Evolutionary conservation across 1,140 invertebrate genomes (phyloP).

Genomic region (Hyphantria cunea): DNA sequence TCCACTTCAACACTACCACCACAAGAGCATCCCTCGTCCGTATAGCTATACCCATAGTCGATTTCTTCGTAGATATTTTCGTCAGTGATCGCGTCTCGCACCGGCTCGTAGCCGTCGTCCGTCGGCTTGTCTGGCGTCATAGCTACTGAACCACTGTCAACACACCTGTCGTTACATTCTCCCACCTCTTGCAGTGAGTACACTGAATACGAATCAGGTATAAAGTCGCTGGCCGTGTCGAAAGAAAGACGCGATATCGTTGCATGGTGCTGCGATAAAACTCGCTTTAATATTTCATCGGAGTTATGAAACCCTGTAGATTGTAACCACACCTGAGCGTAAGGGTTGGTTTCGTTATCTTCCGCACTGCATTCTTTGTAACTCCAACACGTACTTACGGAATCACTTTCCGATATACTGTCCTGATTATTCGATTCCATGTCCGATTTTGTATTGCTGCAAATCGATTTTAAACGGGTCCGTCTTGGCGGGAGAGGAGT

Average conservation of each 20-base stretch:
- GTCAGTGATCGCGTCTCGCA: conserved; percentile 67
- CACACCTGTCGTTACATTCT: conserved; percentile 57
- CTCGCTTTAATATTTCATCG: conserved; percentile 61
- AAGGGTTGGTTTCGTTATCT: conserved; percentile 45
- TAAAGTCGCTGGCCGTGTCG: conserved; percentile 65
- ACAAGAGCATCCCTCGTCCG: conserved; percentile 71
- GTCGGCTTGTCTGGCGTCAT: conserved; percentile 67
- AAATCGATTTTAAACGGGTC: conserved; percentile 42
- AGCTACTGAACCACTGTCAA: conserved; percentile 55
- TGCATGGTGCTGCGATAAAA: conserved; percentile 62
- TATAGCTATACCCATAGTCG: conserved; percentile 66
- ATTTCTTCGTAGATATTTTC: conserved; percentile 78
- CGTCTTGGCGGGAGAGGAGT: conserved; percentile 61
- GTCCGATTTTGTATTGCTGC: conserved; percentile 49
- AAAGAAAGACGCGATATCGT: conserved; percentile 64
- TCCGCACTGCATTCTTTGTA: conserved; percentile 68
- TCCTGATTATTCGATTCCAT: conserved; percentile 40
- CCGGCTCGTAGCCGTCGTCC: conserved; percentile 74
- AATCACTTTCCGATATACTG: conserved; percentile 55
- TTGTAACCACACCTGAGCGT: conserved; percentile 70
- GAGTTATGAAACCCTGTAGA: conserved; percentile 71
- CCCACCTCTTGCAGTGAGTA: conserved; percentile 70
- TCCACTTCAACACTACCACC: conserved; percentile 73
- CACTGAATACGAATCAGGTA: conserved; percentile 56
- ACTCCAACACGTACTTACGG: conserved; percentile 72